These are phyloP conservation scores for Phorcus lineatus DNA, from an alignment of 2,888 invertebrate genomes.

Conservation along the genomic window DNA sequence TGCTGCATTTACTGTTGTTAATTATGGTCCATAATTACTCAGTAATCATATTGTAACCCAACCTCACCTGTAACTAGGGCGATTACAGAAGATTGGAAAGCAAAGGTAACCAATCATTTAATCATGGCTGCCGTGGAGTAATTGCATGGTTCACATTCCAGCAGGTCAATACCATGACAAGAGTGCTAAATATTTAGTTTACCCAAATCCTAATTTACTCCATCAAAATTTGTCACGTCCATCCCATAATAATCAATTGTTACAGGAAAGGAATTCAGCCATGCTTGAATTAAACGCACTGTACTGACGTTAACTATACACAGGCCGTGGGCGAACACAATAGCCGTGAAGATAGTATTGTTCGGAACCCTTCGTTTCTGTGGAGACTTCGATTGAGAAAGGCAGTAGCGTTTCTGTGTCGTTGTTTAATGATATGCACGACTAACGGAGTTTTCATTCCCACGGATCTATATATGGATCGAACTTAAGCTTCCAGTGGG, in stretches of 20 bases:
- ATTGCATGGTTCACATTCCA: neutral
- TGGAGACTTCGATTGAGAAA: neutral
- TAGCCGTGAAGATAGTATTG: neutral
- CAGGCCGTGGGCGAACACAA: neutral
- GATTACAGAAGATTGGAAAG: too few relatives aligned
- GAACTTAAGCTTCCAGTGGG: too few relatives aligned
- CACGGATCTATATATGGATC: too few relatives aligned
- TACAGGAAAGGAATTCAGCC: neutral
- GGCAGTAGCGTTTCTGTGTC: neutral
- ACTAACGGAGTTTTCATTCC: too few relatives aligned
- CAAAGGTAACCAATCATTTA: too few relatives aligned
- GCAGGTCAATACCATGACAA: neutral
- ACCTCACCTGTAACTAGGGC: too few relatives aligned
- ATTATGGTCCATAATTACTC: too few relatives aligned
- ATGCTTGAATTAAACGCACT: conserved; percentile 2
- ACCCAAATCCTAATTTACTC: conserved; percentile 13
- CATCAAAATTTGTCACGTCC: conserved; percentile 21
- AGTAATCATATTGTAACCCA: too few relatives aligned
- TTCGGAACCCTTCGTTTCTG: neutral
- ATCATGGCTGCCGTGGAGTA: too few relatives aligned
- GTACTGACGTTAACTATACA: neutral
- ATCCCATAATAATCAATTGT: neutral
- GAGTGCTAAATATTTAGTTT: conserved; percentile 20
- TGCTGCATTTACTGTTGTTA: too few relatives aligned
- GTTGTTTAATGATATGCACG: too few relatives aligned